A percentile compares a stretch with the other conserved stretches of the same genome.
These are phyloP conservation scores for Actinia tenebrosa DNA, from an alignment of 64 coral and sea anemone genomes.

Conservation along the genomic window DNA sequence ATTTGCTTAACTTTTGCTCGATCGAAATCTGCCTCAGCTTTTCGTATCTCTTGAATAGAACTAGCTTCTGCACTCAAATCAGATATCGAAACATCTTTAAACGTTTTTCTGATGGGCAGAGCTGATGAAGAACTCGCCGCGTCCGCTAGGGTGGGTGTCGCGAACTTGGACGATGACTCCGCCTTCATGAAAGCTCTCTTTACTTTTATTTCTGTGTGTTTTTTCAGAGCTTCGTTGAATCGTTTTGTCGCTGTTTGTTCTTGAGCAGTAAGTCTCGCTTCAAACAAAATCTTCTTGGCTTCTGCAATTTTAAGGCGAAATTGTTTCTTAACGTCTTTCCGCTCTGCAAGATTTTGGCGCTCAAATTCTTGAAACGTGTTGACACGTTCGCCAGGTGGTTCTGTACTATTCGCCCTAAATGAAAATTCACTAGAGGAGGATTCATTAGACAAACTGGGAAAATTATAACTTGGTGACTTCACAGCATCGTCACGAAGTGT, in stretches of 20 bases:
- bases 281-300: slow-evolving; percentile 23
- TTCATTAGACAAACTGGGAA: neutral
- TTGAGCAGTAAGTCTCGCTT: slow-evolving; percentile 12
- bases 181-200: neutral
- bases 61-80: neutral
- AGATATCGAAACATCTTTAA: neutral
- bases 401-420: neutral
- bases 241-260: slow-evolving; percentile 12
- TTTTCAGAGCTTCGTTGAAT: slow-evolving; percentile 33
- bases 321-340: slow-evolving; percentile 20
- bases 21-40: slow-evolving; percentile 30
- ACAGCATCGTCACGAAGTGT: neutral
- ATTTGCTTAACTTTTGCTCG: slow-evolving; percentile 18
- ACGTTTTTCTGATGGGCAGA: neutral
- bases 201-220: slow-evolving; percentile 4
- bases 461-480: neutral
- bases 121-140: neutral
- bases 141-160: neutral
- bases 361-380: slow-evolving; percentile 26
- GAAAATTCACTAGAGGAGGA: neutral
- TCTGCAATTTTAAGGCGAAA: slow-evolving; percentile 20
- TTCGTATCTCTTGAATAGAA: slow-evolving; percentile 11
- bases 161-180: neutral
- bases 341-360: slow-evolving; percentile 40
- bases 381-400: neutral